Evolutionary conservation across 2,888 invertebrate genomes (phyloP), one percentile per base, ranked within the genome.

Genomic region (Clepsis dumicolana): DNA sequence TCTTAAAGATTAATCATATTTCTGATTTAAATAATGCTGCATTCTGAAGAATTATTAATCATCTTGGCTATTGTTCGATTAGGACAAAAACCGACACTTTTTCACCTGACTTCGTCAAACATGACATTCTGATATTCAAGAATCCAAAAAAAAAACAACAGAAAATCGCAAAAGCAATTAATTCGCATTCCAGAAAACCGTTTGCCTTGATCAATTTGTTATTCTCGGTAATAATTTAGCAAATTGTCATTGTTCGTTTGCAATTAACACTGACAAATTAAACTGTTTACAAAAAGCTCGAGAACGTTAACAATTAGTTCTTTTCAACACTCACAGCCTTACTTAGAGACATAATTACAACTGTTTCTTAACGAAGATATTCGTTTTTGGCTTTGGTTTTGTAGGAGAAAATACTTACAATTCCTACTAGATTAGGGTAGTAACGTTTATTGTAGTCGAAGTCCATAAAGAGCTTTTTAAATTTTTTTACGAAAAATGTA

Each of bases 261-360:
- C 50, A 50, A 67, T 64, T 63, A 68, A 29, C 32, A 14, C 35
- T 10, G 50, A 64, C 63, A 68, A 68, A 68, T 64, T 64, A 53
- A 68, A 64, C 18, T 68, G 63, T 68, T 64, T 59, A 68, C 63
- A 29, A 14, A 44, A 52, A 63, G 38, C 41, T 29, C 21, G 52
- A 57, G 52, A 63, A 29, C 24, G 53, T 53, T 35, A 50, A 29
- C 56, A 67, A 61, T 54, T 48, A 54, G 38, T 27, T 24, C 29
- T 32, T 67, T 57, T 56, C 16, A 64, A 4, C 4, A 24, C 57
- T 38, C 8, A 27, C 27, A 24, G 50, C 8, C 41, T 18, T 21
- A 48, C 21, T 48, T 12, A 21, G 48, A 48, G 12, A 7, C 18
- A 8, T 44, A 18, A n/a, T n/a, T n/a, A n/a, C n/a, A n/a, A n/a